Conservation (phyloP, 2,797 vertebrate species). For the Pygocentrus nattereri region DNA sequence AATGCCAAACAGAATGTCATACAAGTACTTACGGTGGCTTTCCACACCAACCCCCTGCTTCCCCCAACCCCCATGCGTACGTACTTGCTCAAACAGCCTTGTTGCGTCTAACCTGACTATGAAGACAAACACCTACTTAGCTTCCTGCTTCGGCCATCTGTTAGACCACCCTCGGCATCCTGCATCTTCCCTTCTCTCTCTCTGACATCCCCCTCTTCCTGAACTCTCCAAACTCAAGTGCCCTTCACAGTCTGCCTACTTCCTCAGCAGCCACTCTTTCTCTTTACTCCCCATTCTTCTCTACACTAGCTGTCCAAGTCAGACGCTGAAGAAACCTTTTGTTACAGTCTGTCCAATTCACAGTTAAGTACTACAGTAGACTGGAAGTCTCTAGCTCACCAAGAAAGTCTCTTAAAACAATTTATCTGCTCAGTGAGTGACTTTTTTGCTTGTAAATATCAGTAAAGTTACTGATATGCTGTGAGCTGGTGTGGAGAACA, state of each 20-base stretch:
- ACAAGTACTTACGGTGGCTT: background rate
- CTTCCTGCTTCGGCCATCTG: constrained; percentile 76
- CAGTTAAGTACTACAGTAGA: background rate
- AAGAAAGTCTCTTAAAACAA: background rate
- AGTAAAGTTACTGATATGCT: no score
- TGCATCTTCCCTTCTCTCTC: constrained; percentile 26
- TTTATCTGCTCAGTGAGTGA: no score
- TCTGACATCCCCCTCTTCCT: constrained; percentile 31
- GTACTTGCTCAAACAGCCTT: constrained; percentile 55
- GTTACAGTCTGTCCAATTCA: constrained; percentile 7
- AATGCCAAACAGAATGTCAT: background rate
- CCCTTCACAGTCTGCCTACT: constrained; percentile 12
- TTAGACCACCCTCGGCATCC: constrained; percentile 55
- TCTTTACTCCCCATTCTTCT: background rate
- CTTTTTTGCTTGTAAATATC: no score
- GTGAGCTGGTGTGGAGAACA: no score
- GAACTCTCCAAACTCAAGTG: constrained; percentile 37
- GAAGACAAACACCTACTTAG: constrained; percentile 74
- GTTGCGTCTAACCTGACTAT: constrained; percentile 76
- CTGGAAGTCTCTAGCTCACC: background rate
- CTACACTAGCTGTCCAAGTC: background rate
- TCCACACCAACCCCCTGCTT: background rate
- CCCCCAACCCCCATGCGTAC: background rate
- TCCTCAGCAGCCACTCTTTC: constrained; percentile 6
- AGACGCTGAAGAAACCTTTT: background rate